phyloP scores from a whole-genome alignment of 2,888 invertebrate genomes.

The Adelphocoris suturalis region DNA sequence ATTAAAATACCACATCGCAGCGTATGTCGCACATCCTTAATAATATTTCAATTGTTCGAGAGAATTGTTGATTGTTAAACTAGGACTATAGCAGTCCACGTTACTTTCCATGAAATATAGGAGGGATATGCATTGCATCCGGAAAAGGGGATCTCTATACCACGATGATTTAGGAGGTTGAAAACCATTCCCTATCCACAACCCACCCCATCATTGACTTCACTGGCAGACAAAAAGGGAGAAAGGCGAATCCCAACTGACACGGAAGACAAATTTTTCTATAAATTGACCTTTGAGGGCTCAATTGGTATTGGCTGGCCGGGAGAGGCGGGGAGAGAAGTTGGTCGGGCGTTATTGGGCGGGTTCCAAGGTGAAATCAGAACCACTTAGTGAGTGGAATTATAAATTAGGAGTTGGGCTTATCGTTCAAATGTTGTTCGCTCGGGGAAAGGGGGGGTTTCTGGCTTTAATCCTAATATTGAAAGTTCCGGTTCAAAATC shows the following conservation, averaged over 20 bases:
- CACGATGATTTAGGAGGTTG: background rate
- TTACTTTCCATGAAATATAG: no score
- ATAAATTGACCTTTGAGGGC: slow-evolving; percentile 28
- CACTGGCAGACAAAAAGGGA: background rate
- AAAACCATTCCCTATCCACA: background rate
- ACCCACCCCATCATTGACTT: background rate
- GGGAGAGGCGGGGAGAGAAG: background rate
- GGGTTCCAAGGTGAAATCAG: slow-evolving; percentile 39
- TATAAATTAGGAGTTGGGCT: slow-evolving; percentile 46
- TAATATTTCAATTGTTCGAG: no score
- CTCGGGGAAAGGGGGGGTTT: background rate
- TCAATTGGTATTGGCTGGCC: slow-evolving; percentile 38
- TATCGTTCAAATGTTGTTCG: slow-evolving; percentile 27
- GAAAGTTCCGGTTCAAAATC: slow-evolving; percentile 35
- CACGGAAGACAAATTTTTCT: slow-evolving; percentile 44
- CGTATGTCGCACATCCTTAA: no score
- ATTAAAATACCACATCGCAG: no score
- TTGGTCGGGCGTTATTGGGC: slow-evolving; percentile 40
- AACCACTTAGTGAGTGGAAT: slow-evolving; percentile 54
- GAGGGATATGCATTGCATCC: background rate
- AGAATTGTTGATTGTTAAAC: no score
- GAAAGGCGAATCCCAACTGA: background rate
- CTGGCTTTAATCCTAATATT: slow-evolving; percentile 39
- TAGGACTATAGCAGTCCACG: no score
- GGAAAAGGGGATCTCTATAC: background rate